These are phyloP conservation scores for Siderastrea siderea DNA, from an alignment of 92 coral and sea anemone species.

Conservation along the genomic window DNA sequence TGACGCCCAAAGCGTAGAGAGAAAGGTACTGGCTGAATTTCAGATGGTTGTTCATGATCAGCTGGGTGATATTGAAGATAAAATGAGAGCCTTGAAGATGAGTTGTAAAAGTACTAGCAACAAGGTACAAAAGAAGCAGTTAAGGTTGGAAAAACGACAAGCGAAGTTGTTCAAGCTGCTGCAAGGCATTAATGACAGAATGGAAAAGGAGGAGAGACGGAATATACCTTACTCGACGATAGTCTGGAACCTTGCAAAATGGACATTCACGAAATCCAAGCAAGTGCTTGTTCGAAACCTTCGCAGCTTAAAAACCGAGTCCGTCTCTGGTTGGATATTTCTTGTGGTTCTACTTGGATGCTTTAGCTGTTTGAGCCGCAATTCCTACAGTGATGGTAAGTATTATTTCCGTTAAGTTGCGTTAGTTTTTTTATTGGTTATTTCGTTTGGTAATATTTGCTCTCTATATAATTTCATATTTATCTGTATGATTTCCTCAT, in stretches of 20 bases:
- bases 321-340: not conserved
- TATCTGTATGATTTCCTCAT: too few relatives aligned
- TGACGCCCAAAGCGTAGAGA: too few relatives aligned
- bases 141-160: not conserved
- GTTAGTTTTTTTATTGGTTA: too few relatives aligned
- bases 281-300: not conserved
- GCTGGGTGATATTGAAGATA: not conserved
- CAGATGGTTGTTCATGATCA: not conserved
- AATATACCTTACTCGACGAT: not conserved
- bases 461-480: too few relatives aligned
- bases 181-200: constrained; percentile 10
- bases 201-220: constrained; percentile 1
- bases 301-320: not conserved
- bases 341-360: not conserved
- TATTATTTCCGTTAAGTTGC: not conserved
- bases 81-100: not conserved
- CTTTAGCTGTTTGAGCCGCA: constrained; percentile 9
- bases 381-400: constrained; percentile 26
- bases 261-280: not conserved
- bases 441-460: too few relatives aligned
- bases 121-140: not conserved
- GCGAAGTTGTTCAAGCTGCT: not conserved
- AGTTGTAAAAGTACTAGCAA: not conserved
- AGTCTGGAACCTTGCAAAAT: not conserved
- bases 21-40: not conserved